Conservation (phyloP, 1,140 invertebrate species). For the Colletes gigas region DNA sequence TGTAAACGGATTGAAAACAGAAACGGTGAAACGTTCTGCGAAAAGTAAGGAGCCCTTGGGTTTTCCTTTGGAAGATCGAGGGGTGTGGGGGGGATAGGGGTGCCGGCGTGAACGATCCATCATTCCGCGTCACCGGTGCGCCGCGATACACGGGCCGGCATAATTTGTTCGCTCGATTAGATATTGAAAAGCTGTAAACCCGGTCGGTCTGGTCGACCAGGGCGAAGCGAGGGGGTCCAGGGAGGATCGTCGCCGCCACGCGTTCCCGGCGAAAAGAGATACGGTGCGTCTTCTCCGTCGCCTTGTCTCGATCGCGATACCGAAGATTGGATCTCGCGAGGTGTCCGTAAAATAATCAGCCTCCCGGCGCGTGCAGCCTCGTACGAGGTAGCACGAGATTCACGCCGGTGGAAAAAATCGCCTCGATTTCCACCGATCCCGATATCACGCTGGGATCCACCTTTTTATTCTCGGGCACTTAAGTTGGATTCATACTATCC, state of each 20-base stretch:
- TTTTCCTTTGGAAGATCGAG: neutral
- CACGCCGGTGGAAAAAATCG: neutral
- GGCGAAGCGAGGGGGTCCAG: neutral
- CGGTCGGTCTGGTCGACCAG: constrained; percentile 36
- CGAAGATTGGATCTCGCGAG: constrained; percentile 43
- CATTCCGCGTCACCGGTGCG: constrained; percentile 45
- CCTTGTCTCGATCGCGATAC: neutral
- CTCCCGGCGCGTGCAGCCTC: constrained; percentile 17
- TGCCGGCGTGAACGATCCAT: constrained; percentile 43
- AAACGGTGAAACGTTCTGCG: neutral
- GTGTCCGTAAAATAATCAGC: constrained; percentile 40
- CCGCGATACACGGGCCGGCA: constrained; percentile 43
- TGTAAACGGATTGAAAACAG: too few species aligned
- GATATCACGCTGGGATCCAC: neutral
- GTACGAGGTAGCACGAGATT: neutral
- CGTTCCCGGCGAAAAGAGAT: neutral
- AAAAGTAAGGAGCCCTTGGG: neutral
- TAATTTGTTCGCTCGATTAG: constrained; percentile 65
- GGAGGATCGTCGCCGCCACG: neutral
- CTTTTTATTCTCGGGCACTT: too few species aligned
- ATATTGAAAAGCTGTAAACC: constrained; percentile 62
- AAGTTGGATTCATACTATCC: too few species aligned
- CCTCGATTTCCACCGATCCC: neutral
- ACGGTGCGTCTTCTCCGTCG: neutral
- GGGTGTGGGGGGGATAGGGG: constrained; percentile 12